These are phyloP conservation scores for Echeneis naucrates DNA, from an alignment of 2,797 vertebrate species.

Conservation along the genomic window DNA sequence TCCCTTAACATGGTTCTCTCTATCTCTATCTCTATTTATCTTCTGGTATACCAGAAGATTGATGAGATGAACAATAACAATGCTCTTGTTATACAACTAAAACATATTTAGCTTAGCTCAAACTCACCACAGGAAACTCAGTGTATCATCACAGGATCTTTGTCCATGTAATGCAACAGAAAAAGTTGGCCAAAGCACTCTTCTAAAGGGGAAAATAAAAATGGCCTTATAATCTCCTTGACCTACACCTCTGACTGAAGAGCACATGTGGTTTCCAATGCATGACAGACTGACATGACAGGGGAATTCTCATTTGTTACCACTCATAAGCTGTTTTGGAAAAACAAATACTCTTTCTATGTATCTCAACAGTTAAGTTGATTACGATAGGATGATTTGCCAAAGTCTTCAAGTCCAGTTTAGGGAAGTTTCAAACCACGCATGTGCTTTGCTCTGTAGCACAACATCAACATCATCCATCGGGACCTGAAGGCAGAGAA, in stretches of 20 bases:
- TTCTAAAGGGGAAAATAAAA: not conserved
- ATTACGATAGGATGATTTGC: not conserved
- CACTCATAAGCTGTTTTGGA: no score
- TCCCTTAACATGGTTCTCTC: no score
- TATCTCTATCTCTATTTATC: no score
- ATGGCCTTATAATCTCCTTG: not conserved
- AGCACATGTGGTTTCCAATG: not conserved
- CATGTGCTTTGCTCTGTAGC: slow-evolving; percentile 78
- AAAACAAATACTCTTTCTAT: no score
- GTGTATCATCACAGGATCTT: not conserved
- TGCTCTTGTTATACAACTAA: no score
- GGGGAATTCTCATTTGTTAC: no score
- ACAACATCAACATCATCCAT: slow-evolving; percentile 92
- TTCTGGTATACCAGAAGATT: no score
- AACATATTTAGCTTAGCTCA: no score
- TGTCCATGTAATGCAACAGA: not conserved
- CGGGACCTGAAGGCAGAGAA: slow-evolving; percentile 98
- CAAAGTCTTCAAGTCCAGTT: not conserved
- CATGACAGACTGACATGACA: not conserved
- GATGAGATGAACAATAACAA: no score
- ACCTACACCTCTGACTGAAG: not conserved
- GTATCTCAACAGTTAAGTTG: not conserved
- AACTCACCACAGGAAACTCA: no score
- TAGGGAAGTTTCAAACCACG: not conserved
- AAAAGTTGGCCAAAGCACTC: no score